phyloP scores from a whole-genome alignment of 2,888 invertebrate species.

The Leucozona laternaria region DNA sequence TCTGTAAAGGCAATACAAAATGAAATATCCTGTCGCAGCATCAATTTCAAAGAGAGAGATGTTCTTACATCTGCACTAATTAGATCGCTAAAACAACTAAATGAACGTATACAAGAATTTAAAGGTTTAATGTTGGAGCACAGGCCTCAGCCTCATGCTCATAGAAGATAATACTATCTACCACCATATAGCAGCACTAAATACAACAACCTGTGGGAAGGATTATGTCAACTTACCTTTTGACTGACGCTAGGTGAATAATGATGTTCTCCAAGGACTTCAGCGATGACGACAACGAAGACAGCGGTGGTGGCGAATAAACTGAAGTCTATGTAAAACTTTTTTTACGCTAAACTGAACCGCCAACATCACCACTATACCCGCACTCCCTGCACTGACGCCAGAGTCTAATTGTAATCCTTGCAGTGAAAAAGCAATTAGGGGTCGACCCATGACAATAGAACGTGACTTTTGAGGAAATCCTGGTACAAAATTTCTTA shows the following conservation, averaged over 20 bases:
- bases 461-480: conserved; percentile 73
- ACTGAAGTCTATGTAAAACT: conserved; percentile 30
- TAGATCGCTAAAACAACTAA: conserved; percentile 31
- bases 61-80: conserved; percentile 37
- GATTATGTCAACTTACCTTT: conserved; percentile 68
- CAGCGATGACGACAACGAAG: background rate
- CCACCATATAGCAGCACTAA: background rate
- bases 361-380: background rate
- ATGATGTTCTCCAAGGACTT: conserved; percentile 46
- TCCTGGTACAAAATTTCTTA: conserved; percentile 66
- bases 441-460: conserved; percentile 73
- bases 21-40: conserved; percentile 5
- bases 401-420: conserved; percentile 65
- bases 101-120: conserved; percentile 15
- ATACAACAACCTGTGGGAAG: conserved; percentile 32
- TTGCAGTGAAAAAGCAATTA: conserved; percentile 73
- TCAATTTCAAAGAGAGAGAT: conserved; percentile 22
- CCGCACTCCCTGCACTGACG: conserved; percentile 2
- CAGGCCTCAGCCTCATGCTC: too few relatives aligned
- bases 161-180: background rate
- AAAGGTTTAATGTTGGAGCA: background rate
- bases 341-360: background rate
- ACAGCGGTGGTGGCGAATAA: background rate
- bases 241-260: conserved; percentile 52
- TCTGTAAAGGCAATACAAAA: background rate